These are phyloP conservation scores for Corydoras sp. DNA, from an alignment of 2,113 vertebrate species.

Conservation along the genomic window DNA sequence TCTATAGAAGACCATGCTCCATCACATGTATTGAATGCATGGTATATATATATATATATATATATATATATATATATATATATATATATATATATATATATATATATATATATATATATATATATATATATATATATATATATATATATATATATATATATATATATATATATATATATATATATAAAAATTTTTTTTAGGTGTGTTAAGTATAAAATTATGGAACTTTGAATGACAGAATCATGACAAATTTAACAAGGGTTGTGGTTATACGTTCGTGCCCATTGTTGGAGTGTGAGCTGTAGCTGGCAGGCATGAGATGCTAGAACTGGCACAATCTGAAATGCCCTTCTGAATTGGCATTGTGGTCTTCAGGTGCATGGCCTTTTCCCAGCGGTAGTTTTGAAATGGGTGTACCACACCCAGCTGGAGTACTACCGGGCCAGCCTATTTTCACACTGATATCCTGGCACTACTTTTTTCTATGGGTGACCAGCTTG, in stretches of 20 bases:
- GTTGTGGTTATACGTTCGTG: conserved; percentile 41
- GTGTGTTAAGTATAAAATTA: neutral
- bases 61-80: conserved; percentile 48
- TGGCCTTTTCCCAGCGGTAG: conserved; percentile 42
- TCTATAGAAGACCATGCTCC: too few species aligned
- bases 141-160: conserved; percentile 44
- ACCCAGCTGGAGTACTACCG: conserved; percentile 43
- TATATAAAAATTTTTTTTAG: too few species aligned
- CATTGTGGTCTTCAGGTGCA: conserved; percentile 46
- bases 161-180: conserved; percentile 29
- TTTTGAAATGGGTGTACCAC: conserved; percentile 45
- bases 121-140: conserved; percentile 38
- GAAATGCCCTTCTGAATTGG: conserved; percentile 46
- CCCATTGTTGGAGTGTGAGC: conserved; percentile 23
- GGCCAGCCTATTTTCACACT: conserved; percentile 47
- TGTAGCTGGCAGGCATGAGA: conserved; percentile 45
- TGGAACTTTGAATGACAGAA: conserved; percentile 22
- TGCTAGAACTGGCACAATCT: conserved; percentile 43
- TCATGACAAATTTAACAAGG: neutral
- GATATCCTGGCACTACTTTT: conserved; percentile 34
- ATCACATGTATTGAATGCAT: too few species aligned
- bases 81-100: conserved; percentile 43
- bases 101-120: conserved; percentile 6
- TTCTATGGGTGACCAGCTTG: conserved; percentile 37
- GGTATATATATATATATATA: conserved; percentile 25